Evolutionary conservation across 2,888 invertebrate genomes (phyloP), one percentile per base, ranked within the genome.

Genomic region (Andrena bucephala): DNA sequence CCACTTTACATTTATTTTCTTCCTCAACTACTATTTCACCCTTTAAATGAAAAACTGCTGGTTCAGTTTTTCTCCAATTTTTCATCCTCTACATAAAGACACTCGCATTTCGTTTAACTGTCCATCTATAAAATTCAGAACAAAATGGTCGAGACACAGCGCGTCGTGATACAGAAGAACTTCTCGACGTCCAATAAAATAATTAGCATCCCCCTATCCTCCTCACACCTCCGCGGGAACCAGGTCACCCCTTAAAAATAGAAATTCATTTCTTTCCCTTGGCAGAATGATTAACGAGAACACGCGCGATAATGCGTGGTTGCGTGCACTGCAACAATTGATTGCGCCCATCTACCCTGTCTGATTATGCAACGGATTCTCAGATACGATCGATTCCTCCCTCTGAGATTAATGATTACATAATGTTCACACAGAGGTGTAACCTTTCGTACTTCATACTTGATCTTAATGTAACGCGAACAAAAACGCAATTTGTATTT

Each of bases 241-340:
- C 54, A 54, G 78, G 73, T 73, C 73, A 57, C 5, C 42, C 20
- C 31, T 62, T 73, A 57, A 78, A 68, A 78, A 73, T 63, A 78
- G 68, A 78, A 73, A 68, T 78, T 73, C 63, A 48, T 78, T 73
- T 73, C 67, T 33, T 57, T 62, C 63, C 10, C n/a, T 62, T 59
- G 57, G 20, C 78, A 68, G 73, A 54, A 78, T 73, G 68, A 78
- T 73, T 73, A 78, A 78, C 67, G 67, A 62, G 54, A 31, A n/a
- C 20, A 54, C 5, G 20, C 54, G 62, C 73, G 73, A 78, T 68
- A 72, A 77, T 78, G 73, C 52, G 62, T 68, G 31, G 63, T 73
- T 67, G 73, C 78, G 68, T 68, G 74, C 33, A 54, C 24, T 31
- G 48, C 68, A 62, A 75, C 68, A 68, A 75, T 50, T 69, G 75